Evolutionary conservation across 2,113 vertebrate genomes (phyloP).

Genomic region (Girardinichthys multiradiatus): DNA sequence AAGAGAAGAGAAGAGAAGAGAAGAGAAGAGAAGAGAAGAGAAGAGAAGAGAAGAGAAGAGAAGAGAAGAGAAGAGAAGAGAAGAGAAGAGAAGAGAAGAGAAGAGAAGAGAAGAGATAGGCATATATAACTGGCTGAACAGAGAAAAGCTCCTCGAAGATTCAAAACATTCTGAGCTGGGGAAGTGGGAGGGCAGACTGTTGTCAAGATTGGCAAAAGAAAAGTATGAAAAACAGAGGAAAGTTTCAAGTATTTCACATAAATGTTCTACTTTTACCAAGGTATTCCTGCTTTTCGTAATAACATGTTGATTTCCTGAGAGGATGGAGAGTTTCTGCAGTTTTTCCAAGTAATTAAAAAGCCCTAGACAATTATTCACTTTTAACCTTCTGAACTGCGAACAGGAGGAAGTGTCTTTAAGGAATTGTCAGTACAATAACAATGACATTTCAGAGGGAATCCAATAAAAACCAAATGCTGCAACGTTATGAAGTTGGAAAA

Average conservation of each 20-base stretch:
- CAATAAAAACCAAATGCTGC: too few species aligned
- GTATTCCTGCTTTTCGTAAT: conserved; percentile 12
- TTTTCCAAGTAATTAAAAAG: conserved; percentile 24
- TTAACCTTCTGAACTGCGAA: conserved; percentile 15
- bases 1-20: conserved; percentile 14
- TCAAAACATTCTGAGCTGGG: neutral
- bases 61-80: conserved; percentile 14
- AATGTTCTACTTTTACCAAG: conserved; percentile 7
- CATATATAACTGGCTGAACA: conserved; percentile 34
- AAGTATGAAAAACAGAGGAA: conserved; percentile 6
- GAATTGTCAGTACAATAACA: conserved; percentile 7
- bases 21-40: conserved; percentile 10
- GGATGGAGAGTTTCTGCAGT: neutral
- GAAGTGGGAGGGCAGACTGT: neutral
- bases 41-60: conserved; percentile 14
- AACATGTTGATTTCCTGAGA: conserved; percentile 16
- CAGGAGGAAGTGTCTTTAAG: neutral
- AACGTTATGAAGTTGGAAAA: too few species aligned
- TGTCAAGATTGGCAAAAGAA: conserved; percentile 16
- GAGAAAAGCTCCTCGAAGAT: conserved; percentile 15
- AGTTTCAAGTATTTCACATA: conserved; percentile 31
- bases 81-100: conserved; percentile 10
- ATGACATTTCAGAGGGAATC: neutral
- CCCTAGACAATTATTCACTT: conserved; percentile 32
- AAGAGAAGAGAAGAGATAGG: conserved; percentile 13